These are phyloP conservation scores for Pachyseris speciosa DNA, from an alignment of 64 coral and sea anemone genomes.

Conservation along the genomic window DNA sequence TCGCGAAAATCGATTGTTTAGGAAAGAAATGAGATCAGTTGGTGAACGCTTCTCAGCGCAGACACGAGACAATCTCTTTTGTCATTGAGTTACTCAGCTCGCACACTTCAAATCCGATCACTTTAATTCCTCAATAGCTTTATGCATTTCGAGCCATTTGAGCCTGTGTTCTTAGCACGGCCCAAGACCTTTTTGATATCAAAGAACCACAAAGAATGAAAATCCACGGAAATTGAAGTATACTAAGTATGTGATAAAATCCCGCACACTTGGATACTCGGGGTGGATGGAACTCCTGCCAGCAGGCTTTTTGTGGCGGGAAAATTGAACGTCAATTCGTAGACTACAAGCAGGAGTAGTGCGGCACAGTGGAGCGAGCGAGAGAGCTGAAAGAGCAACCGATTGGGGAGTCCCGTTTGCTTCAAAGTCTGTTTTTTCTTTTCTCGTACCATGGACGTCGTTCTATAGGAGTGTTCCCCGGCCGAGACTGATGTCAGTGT, in stretches of 20 bases:
- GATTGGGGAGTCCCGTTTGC: no score
- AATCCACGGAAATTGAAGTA: background rate
- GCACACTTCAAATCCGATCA: background rate
- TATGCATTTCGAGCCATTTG: background rate
- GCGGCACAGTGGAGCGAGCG: no score
- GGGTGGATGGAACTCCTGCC: background rate
- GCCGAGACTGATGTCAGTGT: no score
- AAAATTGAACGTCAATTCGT: background rate
- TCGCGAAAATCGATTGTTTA: background rate
- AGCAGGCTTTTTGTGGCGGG: background rate
- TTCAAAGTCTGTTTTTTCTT: no score
- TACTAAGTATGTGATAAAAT: background rate
- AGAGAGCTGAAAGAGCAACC: no score
- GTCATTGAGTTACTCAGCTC: background rate
- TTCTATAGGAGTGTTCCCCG: no score
- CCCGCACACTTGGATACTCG: background rate
- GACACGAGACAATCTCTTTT: background rate
- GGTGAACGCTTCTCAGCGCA: background rate
- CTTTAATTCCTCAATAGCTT: slow-evolving; percentile 17
- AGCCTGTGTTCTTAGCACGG: background rate
- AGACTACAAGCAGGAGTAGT: no score
- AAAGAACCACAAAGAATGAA: background rate
- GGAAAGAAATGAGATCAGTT: background rate
- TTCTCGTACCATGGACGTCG: no score
- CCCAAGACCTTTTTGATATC: background rate